These are phyloP conservation scores for Suncus etruscus DNA, from an alignment of 2,113 vertebrate genomes.

Conservation along the genomic window DNA sequence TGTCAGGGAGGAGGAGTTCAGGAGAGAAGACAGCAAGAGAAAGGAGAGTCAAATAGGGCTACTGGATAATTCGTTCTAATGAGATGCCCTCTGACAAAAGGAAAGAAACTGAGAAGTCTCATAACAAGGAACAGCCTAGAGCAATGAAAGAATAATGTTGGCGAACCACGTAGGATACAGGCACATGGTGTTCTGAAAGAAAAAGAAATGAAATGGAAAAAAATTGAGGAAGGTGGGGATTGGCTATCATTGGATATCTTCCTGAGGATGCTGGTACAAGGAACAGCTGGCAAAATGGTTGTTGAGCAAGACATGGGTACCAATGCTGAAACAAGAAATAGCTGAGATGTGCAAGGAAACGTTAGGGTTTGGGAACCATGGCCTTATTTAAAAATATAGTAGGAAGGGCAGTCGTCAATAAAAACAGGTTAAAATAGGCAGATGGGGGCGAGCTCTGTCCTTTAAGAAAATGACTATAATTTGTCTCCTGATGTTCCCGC, in stretches of 20 bases:
- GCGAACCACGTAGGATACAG: not conserved
- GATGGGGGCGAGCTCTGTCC: slow-evolving; percentile 26
- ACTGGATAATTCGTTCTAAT: not conserved
- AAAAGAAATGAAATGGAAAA: not conserved
- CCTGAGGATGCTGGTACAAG: not conserved
- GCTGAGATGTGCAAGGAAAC: not conserved
- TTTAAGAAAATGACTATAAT: slow-evolving; percentile 52
- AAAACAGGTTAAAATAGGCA: slow-evolving; percentile 59
- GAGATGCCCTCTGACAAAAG: not conserved
- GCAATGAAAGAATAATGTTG: not conserved
- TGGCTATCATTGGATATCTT: not conserved
- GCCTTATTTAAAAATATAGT: slow-evolving; percentile 55
- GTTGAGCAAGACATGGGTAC: not conserved
- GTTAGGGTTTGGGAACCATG: not conserved
- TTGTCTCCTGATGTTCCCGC: slow-evolving; percentile 10
- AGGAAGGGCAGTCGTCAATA: slow-evolving; percentile 61
- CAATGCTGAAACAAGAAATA: slow-evolving; percentile 28
- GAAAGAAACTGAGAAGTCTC: not conserved
- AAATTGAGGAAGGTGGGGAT: not conserved
- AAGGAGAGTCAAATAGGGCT: not conserved
- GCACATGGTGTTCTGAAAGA: not conserved
- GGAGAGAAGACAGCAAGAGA: not conserved
- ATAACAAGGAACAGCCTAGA: not conserved
- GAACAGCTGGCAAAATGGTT: not conserved
- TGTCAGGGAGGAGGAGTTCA: not conserved